phyloP scores from a whole-genome alignment of 2,113 vertebrate species.

The Illadopsis cleaveri region DNA sequence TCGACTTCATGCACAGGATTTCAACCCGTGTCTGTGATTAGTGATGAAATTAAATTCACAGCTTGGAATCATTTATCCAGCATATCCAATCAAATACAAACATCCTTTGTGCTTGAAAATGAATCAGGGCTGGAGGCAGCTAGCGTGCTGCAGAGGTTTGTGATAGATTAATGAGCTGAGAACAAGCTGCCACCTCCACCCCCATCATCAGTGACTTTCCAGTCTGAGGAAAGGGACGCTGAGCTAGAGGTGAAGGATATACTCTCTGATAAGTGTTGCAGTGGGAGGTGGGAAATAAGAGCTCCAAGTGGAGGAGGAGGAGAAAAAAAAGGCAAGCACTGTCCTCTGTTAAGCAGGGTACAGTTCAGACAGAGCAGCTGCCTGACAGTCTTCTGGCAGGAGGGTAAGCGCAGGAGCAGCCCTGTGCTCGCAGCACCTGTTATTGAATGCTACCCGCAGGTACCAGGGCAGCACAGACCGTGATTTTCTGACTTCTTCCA shows the following conservation, averaged over 20 bases:
- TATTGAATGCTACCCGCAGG: slow-evolving; percentile 42
- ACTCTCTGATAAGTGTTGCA: not conserved
- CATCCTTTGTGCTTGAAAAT: slow-evolving; percentile 23
- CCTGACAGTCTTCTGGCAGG: not conserved
- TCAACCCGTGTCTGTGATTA: not conserved
- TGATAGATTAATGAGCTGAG: slow-evolving; percentile 54
- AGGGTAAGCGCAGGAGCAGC: not conserved
- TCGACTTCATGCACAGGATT: not conserved
- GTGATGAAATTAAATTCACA: not conserved
- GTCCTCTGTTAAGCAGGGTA: not conserved
- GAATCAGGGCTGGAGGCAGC: slow-evolving; percentile 15
- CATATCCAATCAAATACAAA: slow-evolving; percentile 17
- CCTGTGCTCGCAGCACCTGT: not conserved
- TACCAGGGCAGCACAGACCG: not conserved
- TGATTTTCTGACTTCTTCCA: not conserved
- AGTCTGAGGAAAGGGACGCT: not conserved
- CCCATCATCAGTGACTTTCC: slow-evolving; percentile 15
- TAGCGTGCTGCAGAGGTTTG: not conserved
- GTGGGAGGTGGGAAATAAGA: slow-evolving; percentile 50
- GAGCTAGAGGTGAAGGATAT: slow-evolving; percentile 29
- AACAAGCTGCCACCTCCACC: slow-evolving; percentile 46
- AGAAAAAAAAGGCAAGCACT: not conserved
- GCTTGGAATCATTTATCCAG: slow-evolving; percentile 24
- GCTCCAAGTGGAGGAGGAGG: not conserved
- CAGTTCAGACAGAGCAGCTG: slow-evolving; percentile 3